Conservation (phyloP, 1,140 invertebrate species). For the Zaprionus kolodkinae region DNA sequence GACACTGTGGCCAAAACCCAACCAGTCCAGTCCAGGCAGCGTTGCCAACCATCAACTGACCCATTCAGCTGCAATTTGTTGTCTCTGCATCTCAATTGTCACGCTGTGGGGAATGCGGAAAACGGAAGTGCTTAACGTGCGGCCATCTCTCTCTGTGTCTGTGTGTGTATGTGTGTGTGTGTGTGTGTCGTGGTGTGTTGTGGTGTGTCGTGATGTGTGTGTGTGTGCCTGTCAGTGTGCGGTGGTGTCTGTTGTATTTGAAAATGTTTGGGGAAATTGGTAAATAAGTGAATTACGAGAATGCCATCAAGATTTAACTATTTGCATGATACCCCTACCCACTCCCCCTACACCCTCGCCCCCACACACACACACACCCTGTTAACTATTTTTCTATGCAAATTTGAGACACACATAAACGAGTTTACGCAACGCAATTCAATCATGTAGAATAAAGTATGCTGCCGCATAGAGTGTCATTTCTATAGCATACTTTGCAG, state of each 20-base stretch:
- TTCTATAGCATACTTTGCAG: not conserved
- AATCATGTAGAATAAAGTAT: not conserved
- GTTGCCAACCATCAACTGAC: constrained; percentile 16
- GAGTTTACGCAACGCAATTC: not conserved
- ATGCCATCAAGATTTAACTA: constrained; percentile 5
- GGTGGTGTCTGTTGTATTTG: not conserved
- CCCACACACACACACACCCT: not conserved
- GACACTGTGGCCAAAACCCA: not conserved
- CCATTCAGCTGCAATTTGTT: constrained; percentile 38
- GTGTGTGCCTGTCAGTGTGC: not conserved
- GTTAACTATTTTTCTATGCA: no score
- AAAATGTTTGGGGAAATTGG: not conserved
- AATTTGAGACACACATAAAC: no score
- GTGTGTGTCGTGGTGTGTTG: not conserved
- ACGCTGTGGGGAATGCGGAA: constrained; percentile 12
- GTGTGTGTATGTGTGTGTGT: not conserved
- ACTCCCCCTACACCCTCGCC: not conserved
- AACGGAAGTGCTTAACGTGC: constrained; percentile 14
- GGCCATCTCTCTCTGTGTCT: not conserved
- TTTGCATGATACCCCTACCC: not conserved
- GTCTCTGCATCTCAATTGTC: constrained; percentile 46
- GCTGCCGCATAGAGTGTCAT: not conserved
- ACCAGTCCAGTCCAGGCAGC: not conserved
- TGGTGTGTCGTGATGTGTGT: not conserved
- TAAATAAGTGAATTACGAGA: constrained; percentile 11